Conservation (phyloP, 2,888 invertebrate genomes). For the Mythimna pallens region DNA sequence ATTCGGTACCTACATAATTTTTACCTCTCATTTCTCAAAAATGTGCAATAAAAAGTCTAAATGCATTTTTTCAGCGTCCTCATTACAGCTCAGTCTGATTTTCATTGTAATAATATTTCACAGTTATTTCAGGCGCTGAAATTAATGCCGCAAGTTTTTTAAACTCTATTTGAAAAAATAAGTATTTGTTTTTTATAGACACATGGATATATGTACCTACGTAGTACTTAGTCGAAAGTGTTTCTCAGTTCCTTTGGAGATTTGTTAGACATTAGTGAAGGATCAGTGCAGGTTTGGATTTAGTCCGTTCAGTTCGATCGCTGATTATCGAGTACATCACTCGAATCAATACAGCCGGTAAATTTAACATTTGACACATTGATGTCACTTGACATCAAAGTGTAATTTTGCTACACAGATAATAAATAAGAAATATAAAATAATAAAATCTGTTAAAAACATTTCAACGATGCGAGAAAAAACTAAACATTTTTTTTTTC, state of each 20-base stretch:
- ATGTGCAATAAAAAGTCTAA: constrained; percentile 21
- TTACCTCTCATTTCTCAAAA: neutral
- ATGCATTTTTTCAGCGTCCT: constrained; percentile 50
- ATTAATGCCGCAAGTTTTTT: constrained; percentile 28
- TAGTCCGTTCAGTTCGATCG: no score
- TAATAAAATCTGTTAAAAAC: no score
- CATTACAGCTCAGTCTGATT: constrained; percentile 42
- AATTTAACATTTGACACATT: no score
- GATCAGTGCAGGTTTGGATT: no score
- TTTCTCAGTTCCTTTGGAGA: neutral
- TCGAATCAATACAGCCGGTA: no score
- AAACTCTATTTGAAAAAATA: constrained; percentile 16
- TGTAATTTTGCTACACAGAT: no score
- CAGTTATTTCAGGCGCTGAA: constrained; percentile 34
- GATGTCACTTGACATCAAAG: no score
- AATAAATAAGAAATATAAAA: no score
- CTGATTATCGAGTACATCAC: no score
- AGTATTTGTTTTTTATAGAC: neutral
- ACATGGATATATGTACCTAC: neutral
- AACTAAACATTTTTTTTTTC: no score
- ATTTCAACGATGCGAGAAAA: no score
- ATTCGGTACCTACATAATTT: neutral
- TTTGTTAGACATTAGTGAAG: neutral
- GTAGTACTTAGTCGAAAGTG: neutral
- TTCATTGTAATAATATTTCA: constrained; percentile 44